Evolutionary conservation across 2,113 vertebrate genomes (phyloP).

Genomic region (Aegithalos caudatus): DNA sequence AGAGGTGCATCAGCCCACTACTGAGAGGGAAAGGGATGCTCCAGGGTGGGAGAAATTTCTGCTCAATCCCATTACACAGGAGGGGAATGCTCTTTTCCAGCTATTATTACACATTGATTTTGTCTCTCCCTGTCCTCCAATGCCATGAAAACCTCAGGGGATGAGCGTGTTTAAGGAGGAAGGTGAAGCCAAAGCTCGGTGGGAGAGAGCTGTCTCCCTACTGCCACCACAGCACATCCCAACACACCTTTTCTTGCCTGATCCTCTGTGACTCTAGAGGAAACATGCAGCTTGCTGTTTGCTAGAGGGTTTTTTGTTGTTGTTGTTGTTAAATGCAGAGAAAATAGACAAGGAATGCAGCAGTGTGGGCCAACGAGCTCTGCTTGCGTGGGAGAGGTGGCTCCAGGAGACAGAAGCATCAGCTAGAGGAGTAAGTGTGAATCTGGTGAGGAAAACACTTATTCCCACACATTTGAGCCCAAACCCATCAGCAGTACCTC

Average conservation of each 20-base stretch:
- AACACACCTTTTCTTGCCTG: not conserved
- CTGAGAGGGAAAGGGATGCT: not conserved
- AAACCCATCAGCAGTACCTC: not conserved
- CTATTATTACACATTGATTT: not conserved
- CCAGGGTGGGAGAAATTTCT: not conserved
- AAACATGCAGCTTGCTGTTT: rapidly evolving
- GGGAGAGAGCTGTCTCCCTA: rapidly evolving
- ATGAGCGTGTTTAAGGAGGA: rapidly evolving
- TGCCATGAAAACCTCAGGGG: not conserved
- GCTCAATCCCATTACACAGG: not conserved
- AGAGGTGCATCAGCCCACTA: not conserved
- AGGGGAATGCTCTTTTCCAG: not conserved
- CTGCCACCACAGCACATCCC: not conserved
- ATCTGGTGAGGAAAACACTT: not conserved
- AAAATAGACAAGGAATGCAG: not conserved
- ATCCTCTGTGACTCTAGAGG: not conserved
- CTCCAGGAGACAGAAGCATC: not conserved
- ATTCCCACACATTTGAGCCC: not conserved
- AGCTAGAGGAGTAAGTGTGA: not conserved
- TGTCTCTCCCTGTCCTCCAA: not conserved
- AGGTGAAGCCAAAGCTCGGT: not conserved
- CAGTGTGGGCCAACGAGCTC: not conserved
- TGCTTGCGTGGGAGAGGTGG: not conserved
- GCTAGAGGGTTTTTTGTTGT: not conserved
- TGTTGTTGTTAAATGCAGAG: not conserved